Evolutionary conservation across 2,888 invertebrate genomes (phyloP).

Genomic region (Platycheirus albimanus): DNA sequence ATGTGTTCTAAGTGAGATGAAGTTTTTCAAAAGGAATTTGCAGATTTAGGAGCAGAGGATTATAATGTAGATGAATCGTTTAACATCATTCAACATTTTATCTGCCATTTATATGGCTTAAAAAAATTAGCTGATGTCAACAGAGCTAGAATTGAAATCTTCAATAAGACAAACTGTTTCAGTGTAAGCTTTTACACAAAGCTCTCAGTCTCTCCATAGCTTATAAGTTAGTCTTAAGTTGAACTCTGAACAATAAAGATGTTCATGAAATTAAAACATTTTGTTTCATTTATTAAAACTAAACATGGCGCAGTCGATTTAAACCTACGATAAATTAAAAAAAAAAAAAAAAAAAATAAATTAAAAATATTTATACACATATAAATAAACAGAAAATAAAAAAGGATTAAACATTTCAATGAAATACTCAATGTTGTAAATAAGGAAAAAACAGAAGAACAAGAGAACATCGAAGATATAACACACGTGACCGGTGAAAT

Average conservation of each 20-base stretch:
- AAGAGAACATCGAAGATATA: not conserved
- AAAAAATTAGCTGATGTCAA: no score
- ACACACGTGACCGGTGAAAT: constrained; percentile 4
- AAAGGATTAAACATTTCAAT: not conserved
- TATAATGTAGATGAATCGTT: no score
- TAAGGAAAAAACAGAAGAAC: not conserved
- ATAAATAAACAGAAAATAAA: not conserved
- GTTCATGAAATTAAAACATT: not conserved
- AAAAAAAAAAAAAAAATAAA: not conserved
- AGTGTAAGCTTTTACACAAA: not conserved
- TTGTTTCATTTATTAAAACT: not conserved
- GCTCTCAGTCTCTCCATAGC: constrained; percentile 2
- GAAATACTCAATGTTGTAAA: not conserved
- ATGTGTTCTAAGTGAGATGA: no score
- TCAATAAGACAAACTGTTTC: no score
- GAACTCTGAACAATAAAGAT: not conserved
- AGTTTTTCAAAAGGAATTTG: no score
- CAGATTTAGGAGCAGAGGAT: no score
- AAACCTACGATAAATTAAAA: not conserved
- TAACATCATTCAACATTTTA: no score
- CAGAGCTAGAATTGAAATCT: no score
- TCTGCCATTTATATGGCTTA: no score
- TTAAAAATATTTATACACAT: not conserved
- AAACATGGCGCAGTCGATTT: not conserved
- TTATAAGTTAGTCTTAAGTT: constrained; percentile 3